Evolutionary conservation across 1,140 invertebrate genomes (phyloP).

Genomic region (Aphelinus certus): DNA sequence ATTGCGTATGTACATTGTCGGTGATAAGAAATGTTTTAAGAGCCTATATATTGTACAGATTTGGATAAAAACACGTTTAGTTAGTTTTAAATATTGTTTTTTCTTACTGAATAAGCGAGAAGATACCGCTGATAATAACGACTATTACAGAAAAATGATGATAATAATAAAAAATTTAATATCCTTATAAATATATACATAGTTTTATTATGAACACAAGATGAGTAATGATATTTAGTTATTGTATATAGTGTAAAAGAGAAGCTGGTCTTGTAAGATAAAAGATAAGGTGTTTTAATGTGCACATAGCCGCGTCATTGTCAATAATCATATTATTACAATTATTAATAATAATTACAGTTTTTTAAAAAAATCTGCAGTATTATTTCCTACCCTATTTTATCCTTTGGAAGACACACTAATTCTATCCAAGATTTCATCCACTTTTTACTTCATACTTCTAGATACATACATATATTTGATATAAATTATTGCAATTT

Average conservation of each 20-base stretch:
- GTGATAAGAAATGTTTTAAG: constrained; percentile 59
- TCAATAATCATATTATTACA: constrained; percentile 68
- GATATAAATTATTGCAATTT: background rate
- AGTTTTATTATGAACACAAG: constrained; percentile 61
- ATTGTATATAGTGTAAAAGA: constrained; percentile 69
- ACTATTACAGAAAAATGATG: constrained; percentile 46
- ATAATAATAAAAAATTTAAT: constrained; percentile 56
- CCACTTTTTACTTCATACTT: background rate
- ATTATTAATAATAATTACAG: constrained; percentile 66
- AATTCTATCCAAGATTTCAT: background rate
- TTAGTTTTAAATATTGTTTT: constrained; percentile 57
- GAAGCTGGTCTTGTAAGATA: constrained; percentile 71
- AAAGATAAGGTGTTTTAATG: constrained; percentile 69
- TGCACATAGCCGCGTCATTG: constrained; percentile 70
- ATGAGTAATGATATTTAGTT: constrained; percentile 63
- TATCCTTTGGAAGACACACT: background rate
- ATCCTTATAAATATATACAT: constrained; percentile 59
- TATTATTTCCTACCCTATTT: constrained; percentile 24
- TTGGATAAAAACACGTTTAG: constrained; percentile 53
- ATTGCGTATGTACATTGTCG: constrained; percentile 50
- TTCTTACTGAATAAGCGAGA: constrained; percentile 51
- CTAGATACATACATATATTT: background rate
- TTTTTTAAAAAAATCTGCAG: constrained; percentile 54
- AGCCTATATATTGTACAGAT: constrained; percentile 64
- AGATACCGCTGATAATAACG: constrained; percentile 46